Evolutionary conservation across 1,140 invertebrate genomes (phyloP), one percentile per base, ranked within the genome.

Genomic region (Drosophila subpulchrella): DNA sequence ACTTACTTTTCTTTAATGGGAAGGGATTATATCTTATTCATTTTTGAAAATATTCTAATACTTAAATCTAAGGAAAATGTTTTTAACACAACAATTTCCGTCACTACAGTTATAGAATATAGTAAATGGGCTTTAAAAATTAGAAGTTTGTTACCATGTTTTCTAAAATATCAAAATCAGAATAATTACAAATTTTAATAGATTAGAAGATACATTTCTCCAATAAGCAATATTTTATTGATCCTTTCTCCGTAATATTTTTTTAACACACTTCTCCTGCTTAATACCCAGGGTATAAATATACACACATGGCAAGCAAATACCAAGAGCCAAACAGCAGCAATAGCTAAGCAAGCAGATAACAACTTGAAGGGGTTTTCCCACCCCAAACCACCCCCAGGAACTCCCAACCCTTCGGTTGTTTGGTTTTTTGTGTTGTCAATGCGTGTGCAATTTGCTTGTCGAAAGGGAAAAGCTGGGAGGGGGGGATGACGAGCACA

Each of bases 301-400:
- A 47, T 17, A 68, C 62, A 74, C 53, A 46, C 39, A 56, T 65
- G 58, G 30, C 51, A 75, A 47, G 53, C 83, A 85, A 85, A 85
- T 85, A 82, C 82, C 78, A 78, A 67, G 53, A 82, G 65, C 83
- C 75, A 54, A 47, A 54, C 54, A 59, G 41, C 46, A 67, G 61
- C 54, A 75, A 71, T 85, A 88, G 60, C 84, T 86, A 88, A 88
- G 71, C 83, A 88, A 80, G 51, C 81, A 85, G 76, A 83, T 83
- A 85, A 75, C 78, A 81, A 60, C 68, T 74, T 53, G 57, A 78
- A 77, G 74, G 75, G 74, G 62, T 68, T 77, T 75, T 7, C 59
- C 32, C 41, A 6, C 41, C 6, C 10, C 63, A n/a, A n/a, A n/a
- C n/a, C 17, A 30, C 30, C 13, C 41, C 6, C n/a, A 20, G 39